Base-by-base conservation (phyloP, 2,888 invertebrate genomes). In the Diloba caeruleocephala region DNA sequence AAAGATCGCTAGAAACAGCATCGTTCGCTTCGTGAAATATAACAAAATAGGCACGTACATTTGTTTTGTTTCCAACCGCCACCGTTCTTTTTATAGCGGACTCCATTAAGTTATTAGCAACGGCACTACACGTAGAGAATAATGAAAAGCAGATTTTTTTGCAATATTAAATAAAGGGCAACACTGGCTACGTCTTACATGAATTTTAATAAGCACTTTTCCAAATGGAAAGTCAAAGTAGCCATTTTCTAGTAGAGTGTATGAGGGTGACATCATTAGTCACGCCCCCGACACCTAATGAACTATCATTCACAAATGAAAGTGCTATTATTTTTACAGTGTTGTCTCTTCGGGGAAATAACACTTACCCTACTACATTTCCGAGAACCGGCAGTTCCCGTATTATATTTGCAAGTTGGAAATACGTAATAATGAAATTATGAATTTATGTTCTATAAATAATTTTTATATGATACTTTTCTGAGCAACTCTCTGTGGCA, bases 61-160 rank as follows among this genome's bases (percentile, higher is more conserved):
- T 70, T 65, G 59, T 65, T 66, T 63, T 72, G 41, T 62, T 62
- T 57, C 42, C 60, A 41, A 63, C 57, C 58, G 43, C 62, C 34
- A 37, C 57, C 49, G 36, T 48, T 57, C 34, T 57, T 55, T 56
- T 59, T 48, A 53, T 55, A 70, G 50, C 54, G 55, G 53, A 62
- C 49, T 71, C 72, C 73, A 76, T 81, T 77, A 66, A 63, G 64
- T 64, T 71, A 76, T 76, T 75, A 76, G 59, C 52, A 41, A 48
- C 59, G 39, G 57, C 49, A 52, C 39, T 44, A 44, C 62, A 65
- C 48, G 45, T 51, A 17, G 21, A 49, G 58, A 64, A 68, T 72
- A 59, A 60, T 64, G 44, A 62, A 17, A 13, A 59, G 5, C 21
- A 33, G 19, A 41, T 31, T 54, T 17, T 52, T 58, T 56, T 52